These are phyloP conservation scores for Heteromurus nitidus DNA, from an alignment of 2,888 invertebrate genomes.

Conservation along the genomic window DNA sequence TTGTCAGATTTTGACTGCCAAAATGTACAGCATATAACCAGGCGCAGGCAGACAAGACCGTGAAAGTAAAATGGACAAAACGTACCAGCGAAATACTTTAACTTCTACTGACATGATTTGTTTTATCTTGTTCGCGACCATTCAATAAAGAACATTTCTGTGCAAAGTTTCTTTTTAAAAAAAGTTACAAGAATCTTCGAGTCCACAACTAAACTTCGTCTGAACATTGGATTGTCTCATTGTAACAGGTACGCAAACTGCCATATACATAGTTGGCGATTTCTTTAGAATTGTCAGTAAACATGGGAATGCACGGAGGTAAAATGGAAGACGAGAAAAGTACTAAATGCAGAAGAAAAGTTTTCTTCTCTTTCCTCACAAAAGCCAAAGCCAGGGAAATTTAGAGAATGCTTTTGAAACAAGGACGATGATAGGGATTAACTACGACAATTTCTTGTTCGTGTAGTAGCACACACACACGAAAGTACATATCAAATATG, in stretches of 20 bases:
- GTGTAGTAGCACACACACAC: background rate
- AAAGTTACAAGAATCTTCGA: too few species aligned
- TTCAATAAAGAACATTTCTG: background rate
- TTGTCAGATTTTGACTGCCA: background rate
- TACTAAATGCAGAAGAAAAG: background rate
- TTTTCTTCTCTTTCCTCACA: background rate
- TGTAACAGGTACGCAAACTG: too few species aligned
- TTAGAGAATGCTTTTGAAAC: too few species aligned
- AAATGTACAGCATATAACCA: background rate
- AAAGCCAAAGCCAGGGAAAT: too few species aligned
- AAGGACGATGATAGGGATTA: background rate
- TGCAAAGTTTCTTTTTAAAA: too few species aligned
- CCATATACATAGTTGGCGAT: too few species aligned
- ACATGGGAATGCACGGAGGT: background rate
- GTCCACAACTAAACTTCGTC: too few species aligned
- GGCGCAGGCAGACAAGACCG: background rate
- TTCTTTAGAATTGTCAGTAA: background rate
- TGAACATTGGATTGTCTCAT: too few species aligned
- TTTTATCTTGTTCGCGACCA: background rate
- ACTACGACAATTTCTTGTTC: background rate
- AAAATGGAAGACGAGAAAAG: background rate
- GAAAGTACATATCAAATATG: background rate
- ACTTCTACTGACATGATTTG: background rate
- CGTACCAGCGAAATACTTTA: background rate
- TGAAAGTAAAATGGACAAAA: background rate